phyloP scores from a whole-genome alignment of 2,888 invertebrate species.

The Eristalinus sepulchralis region DNA sequence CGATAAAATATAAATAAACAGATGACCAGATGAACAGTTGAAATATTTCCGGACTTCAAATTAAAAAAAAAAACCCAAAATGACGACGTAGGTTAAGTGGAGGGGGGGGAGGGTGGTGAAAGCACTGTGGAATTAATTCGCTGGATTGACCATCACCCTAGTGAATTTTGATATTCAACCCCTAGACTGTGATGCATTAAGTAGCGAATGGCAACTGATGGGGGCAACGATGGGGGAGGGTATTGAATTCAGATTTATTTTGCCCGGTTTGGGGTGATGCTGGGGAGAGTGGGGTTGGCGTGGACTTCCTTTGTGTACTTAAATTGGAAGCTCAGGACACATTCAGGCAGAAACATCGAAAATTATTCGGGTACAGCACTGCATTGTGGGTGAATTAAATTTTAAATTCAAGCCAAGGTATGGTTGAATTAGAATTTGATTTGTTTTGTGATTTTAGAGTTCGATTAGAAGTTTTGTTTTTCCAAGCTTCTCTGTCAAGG shows the following conservation, averaged over 20 bases:
- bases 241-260: background rate
- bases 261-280: background rate
- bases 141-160: background rate
- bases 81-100: too few species aligned
- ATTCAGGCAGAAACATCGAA: background rate
- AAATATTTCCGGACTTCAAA: slow-evolving; percentile 27
- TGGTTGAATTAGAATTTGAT: background rate
- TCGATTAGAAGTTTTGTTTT: too few species aligned
- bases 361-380: background rate
- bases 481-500: too few species aligned
- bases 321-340: background rate
- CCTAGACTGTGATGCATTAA: slow-evolving; percentile 13
- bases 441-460: too few species aligned
- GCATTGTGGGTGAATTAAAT: background rate
- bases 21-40: slow-evolving; percentile 30
- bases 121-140: background rate
- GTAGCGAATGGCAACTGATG: background rate
- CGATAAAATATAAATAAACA: slow-evolving; percentile 66
- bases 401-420: background rate
- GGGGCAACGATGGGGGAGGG: background rate
- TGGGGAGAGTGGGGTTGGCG: too few species aligned
- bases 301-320: background rate
- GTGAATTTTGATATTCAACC: slow-evolving; percentile 39
- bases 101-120: background rate
- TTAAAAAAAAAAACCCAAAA: too few species aligned